Base-by-base conservation (phyloP, 2,113 vertebrate species). In the Amphiprion percula region DNA sequence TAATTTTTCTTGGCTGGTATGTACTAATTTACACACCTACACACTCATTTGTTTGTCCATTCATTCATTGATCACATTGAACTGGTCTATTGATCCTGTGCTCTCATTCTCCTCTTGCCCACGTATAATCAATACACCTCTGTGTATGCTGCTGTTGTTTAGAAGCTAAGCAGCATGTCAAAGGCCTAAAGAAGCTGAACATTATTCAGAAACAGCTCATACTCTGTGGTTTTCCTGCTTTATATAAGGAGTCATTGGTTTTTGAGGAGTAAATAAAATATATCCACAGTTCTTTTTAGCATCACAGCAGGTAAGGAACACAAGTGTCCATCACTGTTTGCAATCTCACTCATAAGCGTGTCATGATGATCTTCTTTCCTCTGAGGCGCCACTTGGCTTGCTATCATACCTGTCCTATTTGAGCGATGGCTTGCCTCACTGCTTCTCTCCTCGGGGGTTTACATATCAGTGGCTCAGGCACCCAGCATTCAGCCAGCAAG, bases 11-110 rank as follows among this genome's bases (percentile, higher is more conserved):
- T 60, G 58, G 4, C 71, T 70, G 23, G 5, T 64, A 54, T 15
- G 21, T 39, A 72, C 68, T 83, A 74, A 89, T 91, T 86, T 11
- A 58, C 77, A 70, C 82, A 68, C 84, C 64, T 39, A 70, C 78
- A 70, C 80, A 72, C 80, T 81, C 65, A 61, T 90, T 88, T 77
- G 82, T 89, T 82, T 89, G 79, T 91, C 80, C 74, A 76, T 89
- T 90, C 71, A 30, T 84, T 68, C 52, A 86, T 67, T 68, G 77
- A 86, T 78, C 65, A 33, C 10, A 75, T 91, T 59, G 84, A 89
- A 87, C 68, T 3, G 0, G 39, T 76, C 9, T 15, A 79, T 92
- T 82, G 87, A 91, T 89, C 78, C 21, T 4, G 4, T 74, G 37
- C 64, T 74, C 68, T 61, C 65, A 59, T 86, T 80, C 65, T 79